These are phyloP conservation scores for Zonitis immaculata DNA, from an alignment of 2,888 invertebrate species.

Conservation along the genomic window DNA sequence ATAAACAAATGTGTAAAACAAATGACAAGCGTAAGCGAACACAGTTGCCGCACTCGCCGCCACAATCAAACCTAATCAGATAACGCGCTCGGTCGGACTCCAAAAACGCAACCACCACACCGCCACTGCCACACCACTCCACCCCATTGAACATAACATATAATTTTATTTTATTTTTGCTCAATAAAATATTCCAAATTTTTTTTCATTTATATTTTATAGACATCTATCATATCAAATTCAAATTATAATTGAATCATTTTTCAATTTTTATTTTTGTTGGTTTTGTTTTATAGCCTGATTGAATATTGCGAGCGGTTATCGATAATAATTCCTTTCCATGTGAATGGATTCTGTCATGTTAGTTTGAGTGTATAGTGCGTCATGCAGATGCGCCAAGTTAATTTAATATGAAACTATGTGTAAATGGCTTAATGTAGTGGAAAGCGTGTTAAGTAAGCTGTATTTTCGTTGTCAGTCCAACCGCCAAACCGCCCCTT, in stretches of 20 bases:
- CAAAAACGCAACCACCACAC: conserved; percentile 17
- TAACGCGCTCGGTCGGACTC: conserved; percentile 32
- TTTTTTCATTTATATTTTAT: too few species aligned
- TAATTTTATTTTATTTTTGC: too few species aligned
- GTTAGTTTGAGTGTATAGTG: conserved; percentile 34
- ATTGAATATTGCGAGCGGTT: not conserved
- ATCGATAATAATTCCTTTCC: conserved; percentile 32
- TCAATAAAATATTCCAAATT: too few species aligned
- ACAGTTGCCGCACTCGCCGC: conserved; percentile 30
- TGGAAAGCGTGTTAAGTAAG: conserved; percentile 33
- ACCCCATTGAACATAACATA: not conserved
- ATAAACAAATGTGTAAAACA: conserved; percentile 39
- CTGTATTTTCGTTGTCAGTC: conserved; percentile 3
- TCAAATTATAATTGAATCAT: not conserved
- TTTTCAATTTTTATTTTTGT: not conserved
- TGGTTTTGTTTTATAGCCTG: too few species aligned
- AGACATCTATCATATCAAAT: too few species aligned
- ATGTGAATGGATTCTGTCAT: conserved; percentile 29
- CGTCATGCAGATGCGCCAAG: conserved; percentile 35
- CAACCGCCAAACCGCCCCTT: not conserved
- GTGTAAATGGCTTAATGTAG: conserved; percentile 38
- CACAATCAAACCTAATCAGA: conserved; percentile 39
- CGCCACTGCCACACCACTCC: not conserved
- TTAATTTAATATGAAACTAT: conserved; percentile 37
- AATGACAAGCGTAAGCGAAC: conserved; percentile 38